A percentile compares a stretch with the other conserved stretches of the same genome.
Evolutionary conservation across 2,113 vertebrate species (phyloP).

Genomic region (Dendrocopos noguchii): DNA sequence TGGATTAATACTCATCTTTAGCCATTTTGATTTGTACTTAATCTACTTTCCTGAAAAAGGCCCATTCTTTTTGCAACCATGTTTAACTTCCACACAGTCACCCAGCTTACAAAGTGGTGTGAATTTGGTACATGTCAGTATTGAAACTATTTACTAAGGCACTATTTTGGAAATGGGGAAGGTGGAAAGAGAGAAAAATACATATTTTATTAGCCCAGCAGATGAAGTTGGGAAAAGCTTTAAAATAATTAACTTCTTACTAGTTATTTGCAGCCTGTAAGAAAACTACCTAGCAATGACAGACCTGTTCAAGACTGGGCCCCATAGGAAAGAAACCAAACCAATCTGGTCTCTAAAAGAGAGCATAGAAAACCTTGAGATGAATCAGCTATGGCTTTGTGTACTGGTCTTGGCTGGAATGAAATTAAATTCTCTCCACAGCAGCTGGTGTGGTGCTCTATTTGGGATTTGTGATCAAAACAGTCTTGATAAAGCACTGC

Average conservation of each 20-base stretch:
- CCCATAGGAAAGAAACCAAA: background rate
- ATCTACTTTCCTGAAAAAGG: background rate
- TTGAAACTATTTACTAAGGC: background rate
- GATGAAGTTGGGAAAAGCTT: background rate
- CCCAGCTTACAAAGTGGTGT: background rate
- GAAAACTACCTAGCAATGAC: background rate
- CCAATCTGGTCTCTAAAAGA: background rate
- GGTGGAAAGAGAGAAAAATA: fast-evolving
- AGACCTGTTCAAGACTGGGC: background rate
- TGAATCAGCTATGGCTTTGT: background rate
- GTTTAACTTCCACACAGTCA: background rate
- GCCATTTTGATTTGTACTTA: background rate
- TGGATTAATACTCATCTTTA: background rate
- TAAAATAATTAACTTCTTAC: background rate
- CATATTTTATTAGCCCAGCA: background rate
- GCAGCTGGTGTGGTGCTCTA: background rate
- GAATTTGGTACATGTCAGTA: background rate
- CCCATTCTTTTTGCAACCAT: background rate
- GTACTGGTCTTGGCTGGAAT: background rate
- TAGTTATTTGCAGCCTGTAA: background rate
- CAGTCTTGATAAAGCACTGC: background rate
- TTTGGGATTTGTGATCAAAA: background rate
- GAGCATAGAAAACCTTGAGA: background rate
- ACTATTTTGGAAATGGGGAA: background rate
- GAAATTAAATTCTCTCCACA: background rate